Conservation (phyloP, 1,140 invertebrate genomes). For the Melipona quadrifasciata region DNA sequence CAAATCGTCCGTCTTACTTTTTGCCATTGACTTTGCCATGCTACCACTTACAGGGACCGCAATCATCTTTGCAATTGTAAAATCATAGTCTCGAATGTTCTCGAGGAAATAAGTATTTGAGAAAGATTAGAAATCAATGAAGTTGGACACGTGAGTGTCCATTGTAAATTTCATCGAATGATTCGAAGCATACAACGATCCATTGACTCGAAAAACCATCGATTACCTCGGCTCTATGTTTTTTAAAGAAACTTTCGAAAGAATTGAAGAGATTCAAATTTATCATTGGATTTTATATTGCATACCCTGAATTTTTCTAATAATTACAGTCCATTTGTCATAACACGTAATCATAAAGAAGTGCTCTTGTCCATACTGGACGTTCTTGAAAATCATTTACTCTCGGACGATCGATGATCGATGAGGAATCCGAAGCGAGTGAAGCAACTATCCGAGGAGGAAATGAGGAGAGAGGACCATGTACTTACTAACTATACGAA, state of each 20-base stretch:
- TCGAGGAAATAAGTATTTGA: neutral
- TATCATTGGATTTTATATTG: slow-evolving; percentile 5
- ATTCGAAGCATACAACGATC: neutral
- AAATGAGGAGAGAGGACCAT: neutral
- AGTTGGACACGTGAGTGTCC: neutral
- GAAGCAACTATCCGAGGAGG: neutral
- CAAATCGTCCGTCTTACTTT: neutral
- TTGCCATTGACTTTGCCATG: neutral
- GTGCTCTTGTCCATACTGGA: slow-evolving; percentile 8
- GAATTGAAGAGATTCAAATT: neutral
- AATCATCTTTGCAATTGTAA: no score
- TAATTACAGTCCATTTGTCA: slow-evolving; percentile 39
- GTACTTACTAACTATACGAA: slow-evolving; percentile 22
- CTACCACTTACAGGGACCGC: neutral
- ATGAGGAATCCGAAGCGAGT: neutral
- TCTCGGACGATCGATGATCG: slow-evolving; percentile 17
- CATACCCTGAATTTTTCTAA: slow-evolving; percentile 38
- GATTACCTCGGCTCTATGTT: neutral
- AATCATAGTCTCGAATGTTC: neutral
- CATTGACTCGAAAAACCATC: no score
- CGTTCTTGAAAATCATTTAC: neutral
- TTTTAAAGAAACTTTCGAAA: neutral
- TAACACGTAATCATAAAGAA: neutral
- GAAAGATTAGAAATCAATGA: neutral
- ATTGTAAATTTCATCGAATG: neutral